phyloP scores from a whole-genome alignment of 2,888 invertebrate species.

The Julus scandinavius region DNA sequence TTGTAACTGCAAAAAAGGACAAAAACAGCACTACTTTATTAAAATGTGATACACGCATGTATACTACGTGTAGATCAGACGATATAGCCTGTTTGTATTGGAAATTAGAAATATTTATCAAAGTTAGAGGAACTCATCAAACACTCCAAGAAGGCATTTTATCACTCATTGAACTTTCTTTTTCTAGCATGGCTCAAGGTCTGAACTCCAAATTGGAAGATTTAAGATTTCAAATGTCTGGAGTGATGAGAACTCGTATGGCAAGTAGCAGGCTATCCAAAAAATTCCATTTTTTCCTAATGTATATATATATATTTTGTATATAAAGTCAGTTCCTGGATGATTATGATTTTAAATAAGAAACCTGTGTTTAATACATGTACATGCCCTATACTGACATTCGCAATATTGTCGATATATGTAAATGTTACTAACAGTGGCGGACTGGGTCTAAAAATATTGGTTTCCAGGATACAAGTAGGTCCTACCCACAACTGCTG shows the following conservation, averaged over 20 bases:
- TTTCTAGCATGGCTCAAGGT: not conserved
- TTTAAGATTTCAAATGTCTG: too few relatives aligned
- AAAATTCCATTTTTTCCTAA: too few relatives aligned
- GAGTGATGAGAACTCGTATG: not conserved
- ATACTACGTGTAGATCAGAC: not conserved
- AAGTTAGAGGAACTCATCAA: not conserved
- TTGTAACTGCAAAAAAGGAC: not conserved
- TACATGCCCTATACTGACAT: too few relatives aligned
- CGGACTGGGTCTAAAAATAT: too few relatives aligned
- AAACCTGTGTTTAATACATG: too few relatives aligned
- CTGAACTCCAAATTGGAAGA: not conserved
- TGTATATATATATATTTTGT: too few relatives aligned
- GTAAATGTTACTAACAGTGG: too few relatives aligned
- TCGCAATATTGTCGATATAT: too few relatives aligned
- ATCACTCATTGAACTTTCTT: not conserved
- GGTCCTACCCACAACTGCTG: too few relatives aligned
- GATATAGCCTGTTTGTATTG: not conserved
- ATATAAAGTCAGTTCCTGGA: too few relatives aligned
- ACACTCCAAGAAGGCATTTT: not conserved
- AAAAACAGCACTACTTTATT: not conserved
- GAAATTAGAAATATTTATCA: not conserved
- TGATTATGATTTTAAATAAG: too few relatives aligned
- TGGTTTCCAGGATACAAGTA: too few relatives aligned
- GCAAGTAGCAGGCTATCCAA: not conserved
- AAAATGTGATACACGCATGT: constrained; percentile 27